Conservation (phyloP, 2,797 vertebrate genomes). For the Neopelma chrysocephalum region DNA sequence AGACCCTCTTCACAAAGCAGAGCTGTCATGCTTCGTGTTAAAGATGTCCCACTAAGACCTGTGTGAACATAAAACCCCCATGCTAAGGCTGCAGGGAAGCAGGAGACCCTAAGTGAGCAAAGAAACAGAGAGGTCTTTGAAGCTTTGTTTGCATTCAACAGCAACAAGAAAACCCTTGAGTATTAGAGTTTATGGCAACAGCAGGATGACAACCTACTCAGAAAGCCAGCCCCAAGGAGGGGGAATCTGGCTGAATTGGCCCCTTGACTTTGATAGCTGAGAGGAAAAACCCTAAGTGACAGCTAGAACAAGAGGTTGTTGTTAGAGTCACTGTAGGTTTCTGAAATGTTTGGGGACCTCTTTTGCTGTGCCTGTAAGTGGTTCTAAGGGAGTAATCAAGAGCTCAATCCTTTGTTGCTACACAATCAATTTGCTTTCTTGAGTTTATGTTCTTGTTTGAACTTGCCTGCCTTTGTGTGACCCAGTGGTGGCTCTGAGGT, state of each 20-base stretch:
- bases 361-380: background rate
- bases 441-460: background rate
- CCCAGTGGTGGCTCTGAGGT: background rate
- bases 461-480: background rate
- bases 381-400: background rate
- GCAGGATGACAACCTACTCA: background rate
- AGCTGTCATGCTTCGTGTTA: background rate
- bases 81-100: background rate
- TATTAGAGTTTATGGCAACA: background rate
- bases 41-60: background rate
- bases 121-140: background rate
- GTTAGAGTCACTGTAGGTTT: background rate
- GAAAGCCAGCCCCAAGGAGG: background rate
- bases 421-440: background rate
- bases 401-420: background rate
- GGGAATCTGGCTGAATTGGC: background rate
- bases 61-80: background rate
- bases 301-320: background rate
- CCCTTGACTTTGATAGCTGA: background rate
- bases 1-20: background rate
- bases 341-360: background rate
- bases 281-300: background rate
- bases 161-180: background rate
- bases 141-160: background rate
- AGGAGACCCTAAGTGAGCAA: background rate